Evolutionary conservation across 1,140 invertebrate species (phyloP).

Genomic region (Archivesica marissinica): DNA sequence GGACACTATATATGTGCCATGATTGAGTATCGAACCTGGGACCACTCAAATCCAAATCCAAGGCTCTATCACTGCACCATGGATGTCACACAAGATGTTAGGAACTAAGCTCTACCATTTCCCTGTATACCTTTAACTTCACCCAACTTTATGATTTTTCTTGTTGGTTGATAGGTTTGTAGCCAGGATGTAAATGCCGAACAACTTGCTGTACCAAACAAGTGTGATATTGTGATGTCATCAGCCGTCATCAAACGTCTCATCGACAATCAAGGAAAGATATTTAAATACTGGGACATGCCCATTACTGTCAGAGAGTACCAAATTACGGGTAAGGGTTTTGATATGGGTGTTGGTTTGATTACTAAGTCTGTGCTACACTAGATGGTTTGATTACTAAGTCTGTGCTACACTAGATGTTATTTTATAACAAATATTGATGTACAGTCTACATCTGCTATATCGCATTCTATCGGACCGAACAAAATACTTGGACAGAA

Average conservation of each 20-base stretch:
- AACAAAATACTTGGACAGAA: too few species aligned
- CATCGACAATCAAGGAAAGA: slow-evolving; percentile 44
- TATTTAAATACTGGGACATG: slow-evolving; percentile 44
- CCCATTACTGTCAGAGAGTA: slow-evolving; percentile 53
- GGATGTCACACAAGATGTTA: too few species aligned
- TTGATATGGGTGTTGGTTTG: background rate
- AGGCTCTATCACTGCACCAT: too few species aligned
- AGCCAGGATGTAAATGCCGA: slow-evolving; percentile 55
- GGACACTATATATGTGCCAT: too few species aligned
- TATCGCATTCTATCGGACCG: too few species aligned
- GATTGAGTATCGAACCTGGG: too few species aligned
- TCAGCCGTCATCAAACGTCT: slow-evolving; percentile 44
- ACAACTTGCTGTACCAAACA: slow-evolving; percentile 47
- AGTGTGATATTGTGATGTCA: slow-evolving; percentile 53
- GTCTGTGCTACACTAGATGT: background rate
- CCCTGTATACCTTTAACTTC: too few species aligned
- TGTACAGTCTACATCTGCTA: background rate
- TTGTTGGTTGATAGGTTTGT: slow-evolving; percentile 14
- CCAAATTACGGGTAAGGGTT: slow-evolving; percentile 17
- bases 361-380: too few species aligned
- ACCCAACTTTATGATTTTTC: too few species aligned
- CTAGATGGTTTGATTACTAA: background rate
- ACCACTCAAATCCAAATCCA: background rate
- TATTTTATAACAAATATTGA: background rate
- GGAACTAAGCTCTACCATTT: too few species aligned